These are phyloP conservation scores for Stegastes partitus DNA, from an alignment of 2,113 vertebrate species.

Conservation along the genomic window DNA sequence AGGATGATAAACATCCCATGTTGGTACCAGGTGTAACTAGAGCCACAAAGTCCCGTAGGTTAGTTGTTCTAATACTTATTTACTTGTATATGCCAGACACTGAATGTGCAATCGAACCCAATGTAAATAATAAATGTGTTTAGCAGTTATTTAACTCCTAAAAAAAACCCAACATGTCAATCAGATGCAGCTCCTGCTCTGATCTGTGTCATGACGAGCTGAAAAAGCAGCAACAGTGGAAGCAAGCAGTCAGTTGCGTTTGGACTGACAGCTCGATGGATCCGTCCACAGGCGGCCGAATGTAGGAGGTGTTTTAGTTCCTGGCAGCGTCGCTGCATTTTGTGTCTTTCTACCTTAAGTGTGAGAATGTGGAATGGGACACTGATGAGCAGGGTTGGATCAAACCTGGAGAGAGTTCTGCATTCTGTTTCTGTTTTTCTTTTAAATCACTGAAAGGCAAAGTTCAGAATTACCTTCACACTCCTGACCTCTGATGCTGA, in stretches of 20 bases:
- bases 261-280: slow-evolving; percentile 52
- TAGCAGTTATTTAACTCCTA: slow-evolving; percentile 9
- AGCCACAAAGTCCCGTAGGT: not conserved
- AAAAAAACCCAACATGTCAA: slow-evolving; percentile 18
- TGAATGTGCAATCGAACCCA: not conserved
- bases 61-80: not conserved
- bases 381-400: not conserved
- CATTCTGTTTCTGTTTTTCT: not conserved
- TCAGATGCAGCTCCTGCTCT: slow-evolving; percentile 4
- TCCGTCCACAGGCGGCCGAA: slow-evolving; percentile 37
- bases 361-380: slow-evolving; percentile 20
- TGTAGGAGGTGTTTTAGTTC: slow-evolving; percentile 55
- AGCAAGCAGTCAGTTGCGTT: slow-evolving; percentile 21
- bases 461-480: not conserved
- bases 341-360: slow-evolving; percentile 19
- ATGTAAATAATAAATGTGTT: slow-evolving; percentile 9
- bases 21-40: not conserved
- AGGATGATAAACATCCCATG: not conserved
- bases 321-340: slow-evolving; percentile 15
- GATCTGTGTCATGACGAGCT: not conserved
- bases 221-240: slow-evolving; percentile 14
- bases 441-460: not conserved
- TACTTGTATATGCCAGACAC: not conserved
- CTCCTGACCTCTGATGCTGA: not conserved
- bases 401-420: slow-evolving; percentile 11